Base-by-base conservation (phyloP, 2,888 invertebrate species). In the Crepidodera aurea region DNA sequence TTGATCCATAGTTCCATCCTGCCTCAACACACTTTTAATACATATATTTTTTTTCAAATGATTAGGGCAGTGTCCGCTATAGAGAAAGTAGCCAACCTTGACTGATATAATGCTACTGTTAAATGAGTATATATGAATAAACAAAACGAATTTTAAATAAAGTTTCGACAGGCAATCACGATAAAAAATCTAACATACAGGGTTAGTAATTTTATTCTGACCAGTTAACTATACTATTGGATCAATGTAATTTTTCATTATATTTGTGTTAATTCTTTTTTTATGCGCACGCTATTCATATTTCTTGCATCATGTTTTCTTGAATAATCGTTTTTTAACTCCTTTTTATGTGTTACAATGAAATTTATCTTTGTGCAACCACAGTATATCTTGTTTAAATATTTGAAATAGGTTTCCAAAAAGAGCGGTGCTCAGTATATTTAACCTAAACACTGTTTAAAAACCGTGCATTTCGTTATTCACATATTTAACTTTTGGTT, bases 21-120 rank as follows among this genome's bases (percentile, higher is more conserved):
- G 40, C 40, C 40, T 40, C 40, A 40, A 40, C 13, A 8, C 13
- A 40, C 1, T 40, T 40, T 40, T 37, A 12, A 37, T 37, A 37
- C 12, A 37, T 37, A 29, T 10, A 8, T n/a, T 50, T 64, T n/a
- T n/a, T 60, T 64, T 65, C 8, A 64, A 40, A 60, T 60, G 54
- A 63, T 66, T 57, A 66, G 68, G 72, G 70, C 74, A 74, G 68
- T 73, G 74, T 62, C 73, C 74, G 71, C 64, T 60, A 44, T 53
- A 74, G 74, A 74, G 74, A 74, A 74, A 74, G 73, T 73, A 66
- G 65, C 60, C 71, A 74, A 73, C 74, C 74, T 74, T 74, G 74
- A 74, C 74, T 72, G 74, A 74, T 66, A 74, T 73, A 71, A 57
- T 56, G 57, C 60, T 63, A 65, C 50, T 12, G 12, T 27, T 27